Evolutionary conservation across 2,113 vertebrate species (phyloP).

Genomic region (Zosterops hypoxanthus): DNA sequence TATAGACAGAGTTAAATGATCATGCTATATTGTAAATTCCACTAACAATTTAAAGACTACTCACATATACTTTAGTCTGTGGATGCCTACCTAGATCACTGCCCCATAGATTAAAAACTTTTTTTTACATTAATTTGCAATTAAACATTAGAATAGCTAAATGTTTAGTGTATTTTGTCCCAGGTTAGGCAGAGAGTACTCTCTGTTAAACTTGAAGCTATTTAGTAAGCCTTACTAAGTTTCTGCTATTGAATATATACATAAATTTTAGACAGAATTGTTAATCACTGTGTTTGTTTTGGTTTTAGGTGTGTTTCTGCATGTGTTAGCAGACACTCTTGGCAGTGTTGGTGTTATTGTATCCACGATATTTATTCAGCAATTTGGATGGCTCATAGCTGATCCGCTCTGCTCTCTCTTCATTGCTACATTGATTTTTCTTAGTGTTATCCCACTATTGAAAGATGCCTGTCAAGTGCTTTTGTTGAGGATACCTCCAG

Average conservation of each 20-base stretch:
- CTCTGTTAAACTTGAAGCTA: background rate
- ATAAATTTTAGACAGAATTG: background rate
- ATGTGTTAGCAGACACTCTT: slow-evolving; percentile 94
- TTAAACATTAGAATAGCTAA: background rate
- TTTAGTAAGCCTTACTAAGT: background rate
- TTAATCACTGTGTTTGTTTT: slow-evolving; percentile 15
- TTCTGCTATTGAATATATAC: background rate
- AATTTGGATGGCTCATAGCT: slow-evolving; percentile 97
- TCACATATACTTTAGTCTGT: background rate
- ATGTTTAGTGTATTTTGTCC: background rate
- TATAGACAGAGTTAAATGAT: background rate
- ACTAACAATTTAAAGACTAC: background rate
- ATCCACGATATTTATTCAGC: slow-evolving; percentile 95
- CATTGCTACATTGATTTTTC: slow-evolving; percentile 93
- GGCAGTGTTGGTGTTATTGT: slow-evolving; percentile 97
- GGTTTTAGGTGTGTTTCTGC: slow-evolving; percentile 91
- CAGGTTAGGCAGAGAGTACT: background rate
- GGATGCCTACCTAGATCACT: background rate
- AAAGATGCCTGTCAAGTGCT: slow-evolving; percentile 96
- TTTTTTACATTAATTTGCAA: background rate
- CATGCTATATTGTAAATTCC: background rate
- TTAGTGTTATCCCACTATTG: slow-evolving; percentile 93
- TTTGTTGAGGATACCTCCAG: slow-evolving; percentile 86
- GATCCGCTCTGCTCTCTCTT: slow-evolving; percentile 98
- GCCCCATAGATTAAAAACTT: background rate